Base-by-base conservation (phyloP, 2,113 vertebrate species). In the Scomber scombrus region DNA sequence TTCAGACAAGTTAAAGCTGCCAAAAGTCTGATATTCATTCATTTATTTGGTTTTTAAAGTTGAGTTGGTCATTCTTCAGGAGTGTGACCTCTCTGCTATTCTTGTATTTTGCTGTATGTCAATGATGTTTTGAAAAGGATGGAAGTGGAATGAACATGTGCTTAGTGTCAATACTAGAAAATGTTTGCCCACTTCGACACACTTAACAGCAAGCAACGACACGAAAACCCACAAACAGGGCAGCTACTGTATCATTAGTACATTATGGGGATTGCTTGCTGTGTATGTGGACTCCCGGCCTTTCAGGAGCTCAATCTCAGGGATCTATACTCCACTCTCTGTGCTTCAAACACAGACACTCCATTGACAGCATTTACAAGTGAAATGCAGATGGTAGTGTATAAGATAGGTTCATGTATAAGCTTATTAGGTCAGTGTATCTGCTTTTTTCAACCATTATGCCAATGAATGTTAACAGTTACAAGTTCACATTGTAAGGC, bases 271-370 rank as follows among this genome's bases (percentile, higher is more conserved):
- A 29, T 61, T 12, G 16, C 43, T 56, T 47, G 64, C 45, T 45
- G 47, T 61, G 16, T 18, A 29, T 52, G 34, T 66, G 47, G 61
- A 55, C 70, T 47, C 14, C 16, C 45, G 51, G 73, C 62, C 34
- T 23, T 2, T n/a, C 43, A 63, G 58, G 21, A 66, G 73, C 43
- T 78, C 55, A 65, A 61, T 79, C 80, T 86, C 84, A 82, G 80
- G 84, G 84, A 82, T 40, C 56, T 66, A 15, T 43, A 18, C 55
- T 78, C 13, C 29, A n/a, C 26, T 72, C 14, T 34, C 46, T 47
- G 40, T 26, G 57, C 40, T 43, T 49, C 26, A 9, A 52, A 46
- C 29, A 11, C 47, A 40, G 40, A 43, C 40, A 13, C 29, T 26
- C 23, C 23, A 26, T 26, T 49, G 26, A 50, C 21, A 18, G 31